Conservation (phyloP, 92 coral and sea anemone species). For the Muricea muricata region DNA sequence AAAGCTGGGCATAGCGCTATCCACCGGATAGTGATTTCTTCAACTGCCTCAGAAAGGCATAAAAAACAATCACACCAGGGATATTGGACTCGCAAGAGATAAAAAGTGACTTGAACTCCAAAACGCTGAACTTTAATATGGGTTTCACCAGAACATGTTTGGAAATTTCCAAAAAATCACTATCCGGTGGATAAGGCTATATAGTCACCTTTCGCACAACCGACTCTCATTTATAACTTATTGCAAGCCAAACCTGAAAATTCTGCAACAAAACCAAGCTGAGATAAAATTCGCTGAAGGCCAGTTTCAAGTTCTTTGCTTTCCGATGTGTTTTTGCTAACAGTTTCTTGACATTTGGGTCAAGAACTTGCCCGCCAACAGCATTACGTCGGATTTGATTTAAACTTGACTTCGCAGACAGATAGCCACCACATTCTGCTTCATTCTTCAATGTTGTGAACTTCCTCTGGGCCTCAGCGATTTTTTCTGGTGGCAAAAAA, state of each 20-base stretch:
- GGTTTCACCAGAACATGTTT: too few relatives aligned
- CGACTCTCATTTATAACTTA: too few relatives aligned
- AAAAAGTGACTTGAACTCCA: too few relatives aligned
- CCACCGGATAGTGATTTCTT: too few relatives aligned
- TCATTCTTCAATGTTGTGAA: constrained; percentile 85
- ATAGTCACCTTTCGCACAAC: too few relatives aligned
- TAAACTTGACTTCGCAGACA: constrained; percentile 77
- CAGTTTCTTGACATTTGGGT: constrained; percentile 67
- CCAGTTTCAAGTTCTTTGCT: constrained; percentile 84
- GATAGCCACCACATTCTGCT: constrained; percentile 74
- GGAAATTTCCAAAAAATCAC: too few relatives aligned
- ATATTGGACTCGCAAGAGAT: too few relatives aligned
- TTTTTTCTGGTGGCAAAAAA: constrained; percentile 72
- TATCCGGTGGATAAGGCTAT: too few relatives aligned
- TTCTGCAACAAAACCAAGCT: constrained; percentile 91
- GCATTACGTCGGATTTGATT: constrained; percentile 65
- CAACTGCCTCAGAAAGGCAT: too few relatives aligned
- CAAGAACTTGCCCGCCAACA: constrained; percentile 66
- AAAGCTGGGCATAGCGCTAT: too few relatives aligned
- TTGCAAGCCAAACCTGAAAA: constrained; percentile 80
- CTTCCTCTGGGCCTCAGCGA: constrained; percentile 93
- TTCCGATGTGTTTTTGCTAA: constrained; percentile 70
- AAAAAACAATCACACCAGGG: too few relatives aligned
- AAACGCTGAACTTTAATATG: too few relatives aligned
- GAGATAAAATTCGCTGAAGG: constrained; percentile 95